These are phyloP conservation scores for Euzetes globulus DNA, from an alignment of 2,888 invertebrate genomes.

Conservation along the genomic window DNA sequence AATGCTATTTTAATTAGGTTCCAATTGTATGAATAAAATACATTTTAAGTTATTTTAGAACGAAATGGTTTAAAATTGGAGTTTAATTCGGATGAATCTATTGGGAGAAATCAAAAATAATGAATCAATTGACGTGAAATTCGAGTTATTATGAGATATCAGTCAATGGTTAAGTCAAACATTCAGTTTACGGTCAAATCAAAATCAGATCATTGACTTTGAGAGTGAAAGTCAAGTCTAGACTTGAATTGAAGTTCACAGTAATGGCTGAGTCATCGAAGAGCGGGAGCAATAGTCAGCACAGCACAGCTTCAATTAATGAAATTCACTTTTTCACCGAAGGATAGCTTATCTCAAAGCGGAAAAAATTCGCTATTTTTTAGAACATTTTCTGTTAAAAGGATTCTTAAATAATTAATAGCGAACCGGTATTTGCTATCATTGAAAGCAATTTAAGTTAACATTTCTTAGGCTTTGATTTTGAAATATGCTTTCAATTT, in stretches of 20 bases:
- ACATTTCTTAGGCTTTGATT: no score
- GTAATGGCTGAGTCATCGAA: background rate
- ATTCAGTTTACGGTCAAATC: background rate
- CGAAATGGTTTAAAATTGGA: background rate
- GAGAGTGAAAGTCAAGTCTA: background rate
- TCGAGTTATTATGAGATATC: background rate
- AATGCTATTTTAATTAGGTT: no score
- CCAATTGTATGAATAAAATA: no score
- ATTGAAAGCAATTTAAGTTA: no score
- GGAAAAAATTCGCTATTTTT: background rate
- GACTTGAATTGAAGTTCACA: slow-evolving; percentile 8
- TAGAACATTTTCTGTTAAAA: background rate
- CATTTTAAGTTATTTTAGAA: no score
- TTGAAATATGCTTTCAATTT: no score
- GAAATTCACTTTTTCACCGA: background rate
- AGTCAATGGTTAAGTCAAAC: background rate
- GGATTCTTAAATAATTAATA: background rate
- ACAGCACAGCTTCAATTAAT: background rate
- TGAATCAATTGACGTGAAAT: background rate
- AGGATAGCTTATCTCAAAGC: background rate
- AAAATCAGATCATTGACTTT: slow-evolving; percentile 16
- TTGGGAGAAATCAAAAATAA: background rate
- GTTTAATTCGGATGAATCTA: background rate
- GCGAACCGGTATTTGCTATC: background rate
- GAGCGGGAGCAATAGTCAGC: background rate